A percentile compares a stretch with the other conserved stretches of the same genome.
Evolutionary conservation across 2,888 invertebrate species (phyloP).

Genomic region (Ornithoptera priamus): DNA sequence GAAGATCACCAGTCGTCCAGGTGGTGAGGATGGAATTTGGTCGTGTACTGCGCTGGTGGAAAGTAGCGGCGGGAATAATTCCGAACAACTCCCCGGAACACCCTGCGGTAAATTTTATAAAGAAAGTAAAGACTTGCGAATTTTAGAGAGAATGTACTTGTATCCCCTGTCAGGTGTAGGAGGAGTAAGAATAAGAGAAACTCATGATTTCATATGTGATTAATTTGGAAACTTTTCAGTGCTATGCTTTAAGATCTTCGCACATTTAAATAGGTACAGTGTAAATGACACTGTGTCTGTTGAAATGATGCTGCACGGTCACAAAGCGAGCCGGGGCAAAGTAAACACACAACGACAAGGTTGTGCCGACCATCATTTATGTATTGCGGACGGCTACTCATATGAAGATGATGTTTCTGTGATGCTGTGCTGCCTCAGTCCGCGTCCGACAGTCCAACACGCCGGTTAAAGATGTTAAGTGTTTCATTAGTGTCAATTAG

Average conservation of each 20-base stretch:
- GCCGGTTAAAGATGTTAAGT: slow-evolving; percentile 9
- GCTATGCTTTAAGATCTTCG: not conserved
- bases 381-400: slow-evolving; percentile 17
- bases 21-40: no score
- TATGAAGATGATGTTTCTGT: slow-evolving; percentile 9
- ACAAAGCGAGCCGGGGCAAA: slow-evolving; percentile 7
- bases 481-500: slow-evolving; percentile 1
- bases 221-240: no score
- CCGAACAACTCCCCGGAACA: no score
- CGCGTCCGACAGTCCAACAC: not conserved
- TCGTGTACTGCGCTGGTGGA: no score
- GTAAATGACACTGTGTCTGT: not conserved
- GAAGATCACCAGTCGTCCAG: no score
- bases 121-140: no score
- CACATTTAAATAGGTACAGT: not conserved
- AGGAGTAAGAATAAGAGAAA: no score
- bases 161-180: no score
- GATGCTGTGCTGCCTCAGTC: slow-evolving; percentile 12
- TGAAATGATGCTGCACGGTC: not conserved
- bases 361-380: slow-evolving; percentile 19
- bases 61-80: no score
- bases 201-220: no score
- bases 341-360: slow-evolving; percentile 19
- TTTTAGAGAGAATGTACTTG: no score
- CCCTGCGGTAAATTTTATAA: no score